These are phyloP conservation scores for Anthophora plumipes DNA, from an alignment of 2,888 invertebrate genomes.

Conservation along the genomic window DNA sequence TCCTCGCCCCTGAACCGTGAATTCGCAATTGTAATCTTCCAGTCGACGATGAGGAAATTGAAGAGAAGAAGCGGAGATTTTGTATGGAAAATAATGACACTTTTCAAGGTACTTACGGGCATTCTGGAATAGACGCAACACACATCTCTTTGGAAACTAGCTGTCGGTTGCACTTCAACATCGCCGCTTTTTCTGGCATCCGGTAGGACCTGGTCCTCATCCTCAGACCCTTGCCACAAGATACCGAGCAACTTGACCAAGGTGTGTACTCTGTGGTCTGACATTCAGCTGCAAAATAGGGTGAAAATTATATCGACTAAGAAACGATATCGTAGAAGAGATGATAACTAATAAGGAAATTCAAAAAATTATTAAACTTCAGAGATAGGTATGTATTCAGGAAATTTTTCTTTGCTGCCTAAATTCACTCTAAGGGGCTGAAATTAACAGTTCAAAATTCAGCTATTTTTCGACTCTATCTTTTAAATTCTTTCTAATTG, in stretches of 20 bases:
- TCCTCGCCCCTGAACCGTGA: slow-evolving; percentile 77
- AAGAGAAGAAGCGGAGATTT: neutral
- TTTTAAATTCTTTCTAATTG: too few species aligned
- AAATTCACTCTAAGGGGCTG: too few species aligned
- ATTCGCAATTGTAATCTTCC: neutral
- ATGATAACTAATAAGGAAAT: neutral
- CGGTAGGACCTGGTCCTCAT: slow-evolving; percentile 86
- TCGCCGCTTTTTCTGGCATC: slow-evolving; percentile 90
- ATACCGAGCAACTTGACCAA: slow-evolving; percentile 88
- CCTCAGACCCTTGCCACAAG: slow-evolving; percentile 88
- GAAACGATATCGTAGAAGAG: neutral
- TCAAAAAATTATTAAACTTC: too few species aligned
- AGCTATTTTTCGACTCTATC: too few species aligned
- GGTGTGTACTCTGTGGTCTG: slow-evolving; percentile 86
- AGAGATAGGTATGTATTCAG: too few species aligned
- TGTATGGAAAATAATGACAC: too few species aligned
- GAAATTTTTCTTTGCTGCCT: too few species aligned
- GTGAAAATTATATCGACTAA: neutral
- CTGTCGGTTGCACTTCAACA: slow-evolving; percentile 88
- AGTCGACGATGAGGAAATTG: neutral
- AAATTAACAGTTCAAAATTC: too few species aligned
- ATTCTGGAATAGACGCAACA: slow-evolving; percentile 90
- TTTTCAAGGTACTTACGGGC: slow-evolving; percentile 87
- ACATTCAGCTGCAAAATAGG: slow-evolving; percentile 84
- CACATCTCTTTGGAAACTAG: slow-evolving; percentile 95